Evolutionary conservation across 1,140 invertebrate genomes (phyloP), one percentile per base, ranked within the genome.

Genomic region (Acromyrmex heyeri): DNA sequence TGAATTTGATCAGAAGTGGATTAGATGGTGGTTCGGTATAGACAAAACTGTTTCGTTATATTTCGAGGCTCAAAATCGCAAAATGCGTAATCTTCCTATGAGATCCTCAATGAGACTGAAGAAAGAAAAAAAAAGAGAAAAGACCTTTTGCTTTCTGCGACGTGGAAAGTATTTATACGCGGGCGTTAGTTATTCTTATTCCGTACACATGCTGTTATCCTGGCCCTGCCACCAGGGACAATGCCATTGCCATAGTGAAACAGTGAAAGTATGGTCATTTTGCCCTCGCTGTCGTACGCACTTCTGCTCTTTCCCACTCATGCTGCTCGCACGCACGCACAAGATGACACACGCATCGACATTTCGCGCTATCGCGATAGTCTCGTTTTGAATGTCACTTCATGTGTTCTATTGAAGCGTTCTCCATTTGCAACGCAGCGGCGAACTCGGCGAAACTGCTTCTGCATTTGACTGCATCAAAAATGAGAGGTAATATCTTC

Each of bases 171-270:
- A 81, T 75, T 65, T 73, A 59, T 76, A 86, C 48, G 48, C 10
- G 8, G n/a, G 21, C n/a, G 61, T 12, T 44, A 44, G 24, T 53
- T 82, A 86, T 89, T 83, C 85, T 88, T 90, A 93, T 93, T 94
- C 88, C 57, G 90, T 89, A 92, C 92, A 92, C 94, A 87, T 89
- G 89, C 85, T 90, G 92, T 92, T 89, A 94, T 93, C 86, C 76
- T 27, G 65, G 72, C 75, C 82, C 76, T 87, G 87, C 87, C 86
- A 86, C 91, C 93, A 93, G 92, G 93, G 93, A 94, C 94, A 95
- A 95, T 95, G 94, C 94, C 94, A 95, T 95, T 95, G 94, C 94
- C 94, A 95, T 94, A 94, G 92, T 76, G 93, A 95, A 94, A 93
- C 92, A 94, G 94, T 95, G 94, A 95, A 95, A 95, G 94, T 95